phyloP scores from a whole-genome alignment of 2,888 invertebrate species.

The Cotesia congregata region DNA sequence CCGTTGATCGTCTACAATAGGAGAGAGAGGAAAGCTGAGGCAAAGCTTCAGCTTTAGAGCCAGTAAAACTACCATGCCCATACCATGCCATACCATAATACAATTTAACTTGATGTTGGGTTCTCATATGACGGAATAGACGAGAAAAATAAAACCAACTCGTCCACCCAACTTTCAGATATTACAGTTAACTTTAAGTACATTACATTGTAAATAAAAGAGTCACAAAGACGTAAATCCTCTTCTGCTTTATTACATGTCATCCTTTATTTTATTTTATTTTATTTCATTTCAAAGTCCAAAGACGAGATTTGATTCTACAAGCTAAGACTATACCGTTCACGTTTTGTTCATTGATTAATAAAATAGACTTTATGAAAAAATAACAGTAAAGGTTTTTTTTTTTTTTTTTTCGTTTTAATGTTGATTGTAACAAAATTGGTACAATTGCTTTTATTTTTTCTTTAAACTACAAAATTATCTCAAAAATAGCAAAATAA shows the following conservation, averaged over 20 bases:
- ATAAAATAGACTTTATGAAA: no score
- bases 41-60: background rate
- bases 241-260: background rate
- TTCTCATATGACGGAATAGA: slow-evolving; percentile 24
- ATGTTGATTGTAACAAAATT: no score
- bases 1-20: slow-evolving; percentile 33
- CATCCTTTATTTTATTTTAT: background rate
- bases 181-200: slow-evolving; percentile 1
- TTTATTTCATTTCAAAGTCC: background rate
- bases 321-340: background rate
- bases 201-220: background rate
- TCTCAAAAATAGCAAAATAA: no score
- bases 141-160: slow-evolving; percentile 12
- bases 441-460: no score
- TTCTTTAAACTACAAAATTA: no score
- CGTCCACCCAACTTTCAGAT: slow-evolving; percentile 12
- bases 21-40: slow-evolving; percentile 17
- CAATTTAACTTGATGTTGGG: slow-evolving; percentile 2
- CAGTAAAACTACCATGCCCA: slow-evolving; percentile 16
- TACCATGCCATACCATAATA: background rate
- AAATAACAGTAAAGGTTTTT: no score
- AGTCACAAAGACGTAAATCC: slow-evolving; percentile 2
- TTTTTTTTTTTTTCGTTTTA: no score
- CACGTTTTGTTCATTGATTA: no score
- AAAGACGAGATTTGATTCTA: background rate